Evolutionary conservation across 2,888 invertebrate genomes (phyloP), one percentile per base, ranked within the genome.

Genomic region (Eristalis arbustorum): DNA sequence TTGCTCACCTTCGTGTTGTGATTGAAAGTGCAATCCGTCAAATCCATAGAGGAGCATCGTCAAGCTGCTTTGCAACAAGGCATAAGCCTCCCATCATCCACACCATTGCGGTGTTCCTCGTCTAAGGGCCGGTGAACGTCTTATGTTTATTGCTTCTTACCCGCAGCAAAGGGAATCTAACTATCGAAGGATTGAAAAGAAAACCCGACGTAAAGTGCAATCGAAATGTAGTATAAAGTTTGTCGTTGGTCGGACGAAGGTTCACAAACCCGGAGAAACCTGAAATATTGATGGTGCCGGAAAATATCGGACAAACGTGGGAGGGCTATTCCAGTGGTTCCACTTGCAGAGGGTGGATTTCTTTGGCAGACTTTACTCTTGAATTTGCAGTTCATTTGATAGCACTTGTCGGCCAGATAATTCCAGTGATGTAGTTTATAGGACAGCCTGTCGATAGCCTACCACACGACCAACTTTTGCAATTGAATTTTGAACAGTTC

Each of bases 341-440:
- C 61, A 25, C 69, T 34, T 28, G 68, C 34, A 25, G 31, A 59
- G 40, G 61, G 25, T 37, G 59, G 59, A 63, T 62, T 59, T 28
- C 42, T 22, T 14, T 57, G 8, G 25, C 28, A 66, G 77, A 71
- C 62, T 67, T 42, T 62, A 28, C 63, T 77, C 68, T 67, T 75
- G 74, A 87, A 87, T 87, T 87, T 83, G 83, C 87, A 87, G 83
- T 87, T 87, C 87, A 87, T 87, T 87, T 82, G 78, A 87, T 87
- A 87, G 83, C 78, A 76, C 74, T 87, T 75, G 75, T 75, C 72
- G 75, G 78, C 34, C 87, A 83, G 68, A 83, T 83, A 75, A 83
- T 72, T 87, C 61, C 23, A 25, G 71, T 67, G 13, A 57, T 74
- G 37, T 42, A 66, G 34, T 22, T 34, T 3, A 22, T 49, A 56